A percentile compares a stretch with the other conserved stretches of the same genome.
Evolutionary conservation across 2,797 vertebrate species (phyloP).

Genomic region (Podarcis lilfordi): DNA sequence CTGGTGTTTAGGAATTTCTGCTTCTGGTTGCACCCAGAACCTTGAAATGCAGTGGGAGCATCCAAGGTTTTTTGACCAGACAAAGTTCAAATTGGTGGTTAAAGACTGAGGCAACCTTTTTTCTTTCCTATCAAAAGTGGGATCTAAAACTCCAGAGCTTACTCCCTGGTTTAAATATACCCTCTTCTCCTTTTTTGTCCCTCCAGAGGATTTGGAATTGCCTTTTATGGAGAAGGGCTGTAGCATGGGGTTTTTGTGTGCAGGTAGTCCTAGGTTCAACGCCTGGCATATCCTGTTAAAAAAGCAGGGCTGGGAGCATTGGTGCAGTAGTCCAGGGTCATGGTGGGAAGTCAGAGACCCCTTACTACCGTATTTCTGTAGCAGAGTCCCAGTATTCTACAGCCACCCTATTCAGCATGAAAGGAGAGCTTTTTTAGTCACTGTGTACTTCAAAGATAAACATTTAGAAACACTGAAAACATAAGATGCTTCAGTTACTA

Average conservation of each 20-base stretch:
- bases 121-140: neutral
- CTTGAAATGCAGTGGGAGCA: conserved; percentile 44
- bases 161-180: neutral
- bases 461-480: too few relatives aligned
- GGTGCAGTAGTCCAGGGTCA: too few relatives aligned
- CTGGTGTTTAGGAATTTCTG: conserved; percentile 52
- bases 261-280: neutral
- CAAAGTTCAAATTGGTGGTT: neutral
- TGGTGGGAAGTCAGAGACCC: too few relatives aligned
- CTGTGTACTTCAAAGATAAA: too few relatives aligned
- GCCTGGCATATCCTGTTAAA: neutral
- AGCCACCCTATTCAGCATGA: too few relatives aligned
- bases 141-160: neutral
- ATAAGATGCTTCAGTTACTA: too few relatives aligned
- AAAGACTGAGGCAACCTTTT: neutral
- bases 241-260: neutral
- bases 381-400: too few relatives aligned
- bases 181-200: too few relatives aligned
- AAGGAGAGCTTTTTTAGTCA: too few relatives aligned
- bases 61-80: conserved; percentile 25
- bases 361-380: too few relatives aligned
- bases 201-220: neutral
- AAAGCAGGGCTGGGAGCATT: neutral
- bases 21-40: conserved; percentile 31
- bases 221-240: neutral